Base-by-base conservation (phyloP, 1,140 invertebrate species). In the Hycleus cichorii region DNA sequence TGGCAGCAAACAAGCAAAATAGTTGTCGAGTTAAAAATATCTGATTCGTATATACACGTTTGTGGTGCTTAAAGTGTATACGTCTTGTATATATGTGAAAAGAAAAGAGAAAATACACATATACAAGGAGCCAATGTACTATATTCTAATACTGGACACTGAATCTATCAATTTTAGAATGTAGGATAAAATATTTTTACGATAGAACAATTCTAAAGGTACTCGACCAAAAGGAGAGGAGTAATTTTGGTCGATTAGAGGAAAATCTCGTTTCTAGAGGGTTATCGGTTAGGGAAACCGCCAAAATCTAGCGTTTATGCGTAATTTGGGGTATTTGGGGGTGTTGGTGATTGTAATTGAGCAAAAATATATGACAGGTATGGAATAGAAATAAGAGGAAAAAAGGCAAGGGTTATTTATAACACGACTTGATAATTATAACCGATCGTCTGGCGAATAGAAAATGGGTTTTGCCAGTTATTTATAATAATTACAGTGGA, bases 21-120 rank as follows among this genome's bases (percentile, higher is more conserved):
- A 68, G 68, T 70, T 68, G 49, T 51, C 60, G 60, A 63, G 66
- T 68, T 70, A 70, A 70, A 70, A 70, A 70, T 70, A 70, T 66
- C 64, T 55, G 46, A 60, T 64, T 60, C 56, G 60, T 64, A 56
- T 32, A 32, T 7, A 32, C 60, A 57, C 27, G 42, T 40, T 44
- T 32, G 7, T 32, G 32, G 32, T 32, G 32, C 32, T 32, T 32
- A 3, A 32, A 32, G 7, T 32, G 32, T 32, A 32, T 32, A 32
- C 32, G 4, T 18, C 18, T 18, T 18, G 18, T 18, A 18, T 32
- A 7, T 32, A 3, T 32, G 32, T 32, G 32, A 32, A 32, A 32
- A 32, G 32, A 32, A 60, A 39, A 56, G 53, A 56, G 53, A 57
- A 51, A 57, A 53, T 47, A 57, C 45, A 44, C 45, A 32, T 7